phyloP scores from a whole-genome alignment of 1,140 invertebrate genomes.

The Luehdorfia chinensis region DNA sequence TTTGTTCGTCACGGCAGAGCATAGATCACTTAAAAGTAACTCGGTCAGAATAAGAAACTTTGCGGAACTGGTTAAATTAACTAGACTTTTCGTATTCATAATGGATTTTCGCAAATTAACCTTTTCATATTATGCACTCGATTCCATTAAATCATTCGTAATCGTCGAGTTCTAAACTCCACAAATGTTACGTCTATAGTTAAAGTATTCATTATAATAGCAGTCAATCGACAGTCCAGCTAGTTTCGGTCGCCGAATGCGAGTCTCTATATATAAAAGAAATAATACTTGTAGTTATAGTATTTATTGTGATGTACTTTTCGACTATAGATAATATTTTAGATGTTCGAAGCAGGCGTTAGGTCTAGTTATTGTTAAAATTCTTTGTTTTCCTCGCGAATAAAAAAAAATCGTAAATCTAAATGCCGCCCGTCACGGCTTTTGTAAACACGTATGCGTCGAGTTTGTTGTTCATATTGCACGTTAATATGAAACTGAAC shows the following conservation, averaged over 20 bases:
- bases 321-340: slow-evolving; percentile 40
- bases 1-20: too few species aligned
- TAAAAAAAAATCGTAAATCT: slow-evolving; percentile 4
- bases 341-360: slow-evolving; percentile 36
- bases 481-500: slow-evolving; percentile 42
- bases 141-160: too few species aligned
- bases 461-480: slow-evolving; percentile 46
- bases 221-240: background rate
- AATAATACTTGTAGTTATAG: slow-evolving; percentile 45
- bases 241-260: slow-evolving; percentile 8
- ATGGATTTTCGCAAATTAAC: too few species aligned
- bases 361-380: slow-evolving; percentile 35
- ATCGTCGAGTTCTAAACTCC: too few species aligned
- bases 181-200: too few species aligned
- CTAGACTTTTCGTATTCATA: too few species aligned
- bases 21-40: too few species aligned
- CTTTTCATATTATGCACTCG: too few species aligned
- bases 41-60: too few species aligned
- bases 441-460: slow-evolving; percentile 13
- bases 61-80: too few species aligned
- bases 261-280: slow-evolving; percentile 14
- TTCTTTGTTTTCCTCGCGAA: slow-evolving; percentile 31
- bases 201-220: too few species aligned
- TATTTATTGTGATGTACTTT: slow-evolving; percentile 65
- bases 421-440: slow-evolving; percentile 4